Percentiles rank a stretch among this genome's conserved stretches.
phyloP scores from a whole-genome alignment of 2,113 vertebrate species.

The Stictonetta naevosa region DNA sequence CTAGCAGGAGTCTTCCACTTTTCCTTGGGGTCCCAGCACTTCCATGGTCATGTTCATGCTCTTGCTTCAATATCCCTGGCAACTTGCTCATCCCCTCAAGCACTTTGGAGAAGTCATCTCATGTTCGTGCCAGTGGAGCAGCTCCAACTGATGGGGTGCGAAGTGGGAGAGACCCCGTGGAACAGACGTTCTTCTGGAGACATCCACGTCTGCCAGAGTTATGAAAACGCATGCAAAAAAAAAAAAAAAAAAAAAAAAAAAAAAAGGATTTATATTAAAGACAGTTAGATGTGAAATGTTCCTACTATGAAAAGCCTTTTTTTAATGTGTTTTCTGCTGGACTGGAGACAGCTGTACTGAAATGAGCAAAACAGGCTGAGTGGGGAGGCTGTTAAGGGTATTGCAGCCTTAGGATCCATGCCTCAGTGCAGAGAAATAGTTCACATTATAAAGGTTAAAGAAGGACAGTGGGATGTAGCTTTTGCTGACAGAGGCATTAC shows the following conservation, averaged over 20 bases:
- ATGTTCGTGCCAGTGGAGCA: background rate
- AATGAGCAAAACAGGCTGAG: background rate
- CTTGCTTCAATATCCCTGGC: background rate
- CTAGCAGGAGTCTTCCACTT: accelerated
- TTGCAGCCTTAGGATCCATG: background rate
- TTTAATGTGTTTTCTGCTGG: constrained; percentile 13
- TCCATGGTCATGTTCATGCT: background rate
- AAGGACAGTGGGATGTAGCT: background rate
- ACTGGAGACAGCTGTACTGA: background rate
- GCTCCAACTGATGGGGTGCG: background rate
- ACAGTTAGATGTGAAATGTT: background rate
- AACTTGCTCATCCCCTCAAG: accelerated
- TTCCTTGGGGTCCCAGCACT: background rate
- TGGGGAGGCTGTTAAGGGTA: background rate
- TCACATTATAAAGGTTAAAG: background rate
- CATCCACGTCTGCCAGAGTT: background rate
- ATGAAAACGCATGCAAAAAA: accelerated
- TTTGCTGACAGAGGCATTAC: background rate
- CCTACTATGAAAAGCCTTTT: background rate
- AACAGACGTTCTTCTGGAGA: background rate
- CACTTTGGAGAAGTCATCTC: background rate
- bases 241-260: background rate
- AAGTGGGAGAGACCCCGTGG: background rate
- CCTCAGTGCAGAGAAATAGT: background rate
- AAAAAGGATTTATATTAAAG: too few relatives aligned